phyloP scores from a whole-genome alignment of 2,113 vertebrate genomes.

The Lepus europaeus region DNA sequence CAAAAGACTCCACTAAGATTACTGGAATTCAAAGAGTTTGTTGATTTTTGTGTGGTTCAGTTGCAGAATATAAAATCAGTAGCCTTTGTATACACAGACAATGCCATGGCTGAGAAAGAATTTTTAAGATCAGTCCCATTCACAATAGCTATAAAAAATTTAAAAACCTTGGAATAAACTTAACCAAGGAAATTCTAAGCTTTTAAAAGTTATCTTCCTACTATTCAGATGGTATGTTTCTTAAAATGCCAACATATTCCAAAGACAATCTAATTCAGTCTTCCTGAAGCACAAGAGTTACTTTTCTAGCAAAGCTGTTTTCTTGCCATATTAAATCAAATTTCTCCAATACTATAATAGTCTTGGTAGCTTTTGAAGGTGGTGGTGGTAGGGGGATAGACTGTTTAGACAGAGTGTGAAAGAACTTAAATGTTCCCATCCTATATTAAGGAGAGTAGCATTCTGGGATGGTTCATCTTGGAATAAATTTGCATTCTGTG shows the following conservation, averaged over 20 bases:
- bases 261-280: slow-evolving; percentile 63
- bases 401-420: slow-evolving; percentile 67
- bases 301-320: slow-evolving; percentile 51
- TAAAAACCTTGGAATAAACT: too few relatives aligned
- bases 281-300: slow-evolving; percentile 58
- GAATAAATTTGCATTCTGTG: slow-evolving; percentile 60
- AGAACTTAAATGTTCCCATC: slow-evolving; percentile 49
- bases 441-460: slow-evolving; percentile 53
- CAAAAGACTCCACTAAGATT: too few relatives aligned
- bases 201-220: slow-evolving; percentile 66
- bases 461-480: slow-evolving; percentile 33
- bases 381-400: neutral
- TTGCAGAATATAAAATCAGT: too few relatives aligned
- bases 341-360: slow-evolving; percentile 58
- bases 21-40: too few relatives aligned
- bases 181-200: slow-evolving; percentile 23
- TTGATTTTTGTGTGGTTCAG: too few relatives aligned
- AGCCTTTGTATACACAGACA: too few relatives aligned
- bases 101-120: too few relatives aligned
- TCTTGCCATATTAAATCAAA: slow-evolving; percentile 64
- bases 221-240: slow-evolving; percentile 65
- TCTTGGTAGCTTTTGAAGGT: slow-evolving; percentile 55
- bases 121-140: too few relatives aligned
- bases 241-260: slow-evolving; percentile 49
- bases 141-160: too few relatives aligned